Conservation (phyloP, 2,888 invertebrate species). For the Andricus curvator region DNA sequence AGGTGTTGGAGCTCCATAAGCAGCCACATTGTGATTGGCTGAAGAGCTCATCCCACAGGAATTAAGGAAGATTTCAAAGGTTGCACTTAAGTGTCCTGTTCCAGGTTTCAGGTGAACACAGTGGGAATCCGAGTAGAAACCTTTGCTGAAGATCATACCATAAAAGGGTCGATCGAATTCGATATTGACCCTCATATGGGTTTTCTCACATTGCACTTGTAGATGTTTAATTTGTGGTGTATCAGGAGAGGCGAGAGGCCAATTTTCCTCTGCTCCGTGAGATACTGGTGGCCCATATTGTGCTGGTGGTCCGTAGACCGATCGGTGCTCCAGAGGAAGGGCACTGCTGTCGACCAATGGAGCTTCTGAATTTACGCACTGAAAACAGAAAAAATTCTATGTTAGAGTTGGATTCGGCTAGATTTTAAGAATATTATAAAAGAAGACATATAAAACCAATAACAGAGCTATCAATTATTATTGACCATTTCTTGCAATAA, state of each 20-base stretch:
- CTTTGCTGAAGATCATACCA: conserved; percentile 97
- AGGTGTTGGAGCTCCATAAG: conserved; percentile 92
- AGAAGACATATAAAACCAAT: too few relatives aligned
- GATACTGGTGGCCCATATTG: conserved; percentile 79
- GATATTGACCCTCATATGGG: conserved; percentile 96
- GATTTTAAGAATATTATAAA: too few relatives aligned
- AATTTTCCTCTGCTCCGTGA: conserved; percentile 86
- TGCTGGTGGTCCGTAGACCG: conserved; percentile 83
- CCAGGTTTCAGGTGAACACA: conserved; percentile 95
- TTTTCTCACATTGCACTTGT: conserved; percentile 97
- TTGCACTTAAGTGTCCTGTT: conserved; percentile 93
- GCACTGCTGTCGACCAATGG: conserved; percentile 89
- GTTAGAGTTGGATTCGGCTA: not conserved
- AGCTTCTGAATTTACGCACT: conserved; percentile 89
- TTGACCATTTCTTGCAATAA: too few relatives aligned
- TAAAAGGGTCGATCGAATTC: conserved; percentile 97
- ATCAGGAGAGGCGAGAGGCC: conserved; percentile 93
- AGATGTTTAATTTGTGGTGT: conserved; percentile 96
- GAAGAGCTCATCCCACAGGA: conserved; percentile 96
- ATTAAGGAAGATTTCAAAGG: conserved; percentile 95
- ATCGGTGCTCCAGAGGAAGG: conserved; percentile 89
- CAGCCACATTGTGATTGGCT: conserved; percentile 91
- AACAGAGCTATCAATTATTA: too few relatives aligned
- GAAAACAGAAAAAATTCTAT: conserved; percentile 58
- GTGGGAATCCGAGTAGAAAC: conserved; percentile 93